Percentiles rank a stretch among this genome's conserved stretches.
These are phyloP conservation scores for Parnassius orleans DNA, from an alignment of 2,888 invertebrate genomes.

Conservation along the genomic window DNA sequence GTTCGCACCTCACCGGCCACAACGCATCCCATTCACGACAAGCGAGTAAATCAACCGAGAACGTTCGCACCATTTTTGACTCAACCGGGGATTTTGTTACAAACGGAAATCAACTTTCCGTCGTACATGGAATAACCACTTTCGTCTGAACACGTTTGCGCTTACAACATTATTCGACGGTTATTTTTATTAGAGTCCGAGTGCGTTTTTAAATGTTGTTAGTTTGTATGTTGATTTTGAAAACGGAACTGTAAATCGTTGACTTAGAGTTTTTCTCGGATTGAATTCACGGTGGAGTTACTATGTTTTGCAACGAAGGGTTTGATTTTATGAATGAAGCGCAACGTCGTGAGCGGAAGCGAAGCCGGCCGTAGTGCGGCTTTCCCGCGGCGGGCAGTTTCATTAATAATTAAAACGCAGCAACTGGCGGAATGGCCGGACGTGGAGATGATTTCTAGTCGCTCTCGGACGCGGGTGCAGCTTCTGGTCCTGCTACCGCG, in stretches of 20 bases:
- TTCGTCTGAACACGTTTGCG: conserved; percentile 62
- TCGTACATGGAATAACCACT: conserved; percentile 68
- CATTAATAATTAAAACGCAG: conserved; percentile 79
- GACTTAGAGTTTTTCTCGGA: conserved; percentile 48
- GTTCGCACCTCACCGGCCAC: conserved; percentile 72
- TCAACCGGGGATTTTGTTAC: conserved; percentile 58
- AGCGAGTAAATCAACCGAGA: conserved; percentile 75
- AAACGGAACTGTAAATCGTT: conserved; percentile 41
- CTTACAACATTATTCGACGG: conserved; percentile 72
- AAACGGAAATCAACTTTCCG: conserved; percentile 77
- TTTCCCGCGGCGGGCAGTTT: conserved; percentile 76
- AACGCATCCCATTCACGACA: conserved; percentile 76
- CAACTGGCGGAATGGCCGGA: conserved; percentile 76
- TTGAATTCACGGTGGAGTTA: conserved; percentile 36
- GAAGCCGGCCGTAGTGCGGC: conserved; percentile 75
- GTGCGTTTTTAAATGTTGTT: conserved; percentile 21
- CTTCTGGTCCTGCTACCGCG: conserved; percentile 40
- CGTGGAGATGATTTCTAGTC: conserved; percentile 76
- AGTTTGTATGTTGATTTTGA: conserved; percentile 23
- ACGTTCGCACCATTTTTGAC: conserved; percentile 55
- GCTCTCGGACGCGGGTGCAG: conserved; percentile 53
- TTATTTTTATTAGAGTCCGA: conserved; percentile 63
- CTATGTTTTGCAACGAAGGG: conserved; percentile 38
- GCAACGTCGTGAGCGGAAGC: conserved; percentile 78
- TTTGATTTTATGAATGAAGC: conserved; percentile 78